Base-by-base conservation (phyloP, 1,140 invertebrate genomes). In the Cardiocondyla obscurior region DNA sequence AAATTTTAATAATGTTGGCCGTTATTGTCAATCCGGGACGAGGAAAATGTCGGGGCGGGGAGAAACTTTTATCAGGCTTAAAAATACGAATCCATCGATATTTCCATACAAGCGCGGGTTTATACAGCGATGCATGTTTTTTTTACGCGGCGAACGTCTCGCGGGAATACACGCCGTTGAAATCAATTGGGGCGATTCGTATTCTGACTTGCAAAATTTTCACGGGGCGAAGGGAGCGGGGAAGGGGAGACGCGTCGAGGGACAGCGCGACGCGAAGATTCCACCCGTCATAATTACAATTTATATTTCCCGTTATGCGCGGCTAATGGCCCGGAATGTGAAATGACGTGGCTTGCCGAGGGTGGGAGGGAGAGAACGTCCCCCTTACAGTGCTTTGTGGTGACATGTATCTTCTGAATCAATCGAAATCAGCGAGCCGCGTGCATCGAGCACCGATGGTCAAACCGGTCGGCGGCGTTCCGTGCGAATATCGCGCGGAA, bases 361-460 rank as follows among this genome's bases (percentile, higher is more conserved):
- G 46, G 44, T 44, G 53, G 5, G 14, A 7, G 65, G 12, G n/a
- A n/a, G n/a, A n/a, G n/a, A n/a, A n/a, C n/a, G 22, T 25, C 8
- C 77, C 12, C 51, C 46, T 81, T 36, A 25, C 19, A 28, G 6
- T 19, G 33, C 74, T 67, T 67, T 67, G 46, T 79, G 33, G 39
- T 19, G 53, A 46, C 64, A 19, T 39, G 19, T 67, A 79, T 67
- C 74, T 79, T 64, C 36, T 22, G 74, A 79, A 79, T 79, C 74
- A 79, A 67, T 55, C 74, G 46, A 30, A 22, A 55, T 16, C 74
- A 79, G 62, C 49, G 74, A 79, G 36, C 62, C n/a, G 74, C 46
- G 33, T 79, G 74, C 74, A 30, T 79, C 33, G 44, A 65, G 73
- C 44, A 67, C 33, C 60, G 74, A 67, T 67, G 62, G 62, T 79